phyloP scores from a whole-genome alignment of 2,113 vertebrate species.

The Scartelaos histophorus region DNA sequence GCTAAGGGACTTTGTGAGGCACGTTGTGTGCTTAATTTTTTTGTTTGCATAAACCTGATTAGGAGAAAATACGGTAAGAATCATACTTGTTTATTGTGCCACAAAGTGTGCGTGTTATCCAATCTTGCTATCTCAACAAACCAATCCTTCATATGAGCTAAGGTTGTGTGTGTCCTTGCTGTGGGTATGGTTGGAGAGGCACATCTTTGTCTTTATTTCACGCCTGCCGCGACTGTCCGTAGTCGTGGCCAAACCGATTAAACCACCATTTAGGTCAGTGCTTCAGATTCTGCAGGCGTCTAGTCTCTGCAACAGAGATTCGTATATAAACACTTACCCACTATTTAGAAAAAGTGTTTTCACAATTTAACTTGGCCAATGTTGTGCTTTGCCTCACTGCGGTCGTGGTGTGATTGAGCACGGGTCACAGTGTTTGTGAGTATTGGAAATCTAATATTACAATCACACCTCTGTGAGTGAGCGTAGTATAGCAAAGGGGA shows the following conservation, averaged over 20 bases:
- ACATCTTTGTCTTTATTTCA: constrained; percentile 1
- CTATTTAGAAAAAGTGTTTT: constrained; percentile 3
- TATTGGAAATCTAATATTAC: constrained; percentile 37
- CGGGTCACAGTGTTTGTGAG: constrained; percentile 13
- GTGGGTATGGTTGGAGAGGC: neutral
- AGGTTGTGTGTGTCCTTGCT: neutral
- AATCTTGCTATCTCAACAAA: neutral
- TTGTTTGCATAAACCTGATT: neutral
- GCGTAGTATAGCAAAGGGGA: neutral
- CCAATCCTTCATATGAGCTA: no score
- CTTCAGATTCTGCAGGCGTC: constrained; percentile 5
- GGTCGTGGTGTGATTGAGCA: constrained; percentile 3
- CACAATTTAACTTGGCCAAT: constrained; percentile 6
- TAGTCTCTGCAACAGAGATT: constrained; percentile 8
- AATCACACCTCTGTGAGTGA: neutral
- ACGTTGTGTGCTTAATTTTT: neutral
- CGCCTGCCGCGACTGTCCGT: neutral
- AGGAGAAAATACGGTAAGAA: neutral
- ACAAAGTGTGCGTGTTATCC: neutral
- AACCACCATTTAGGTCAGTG: constrained; percentile 1
- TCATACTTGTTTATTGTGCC: neutral
- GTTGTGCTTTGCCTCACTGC: constrained; percentile 6
- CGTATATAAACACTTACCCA: neutral
- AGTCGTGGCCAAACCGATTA: neutral
- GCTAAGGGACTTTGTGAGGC: neutral